phyloP scores from a whole-genome alignment of 30 jellyfish, hydroid and myxozoan genomes.

The Nemopilema nomurai region DNA sequence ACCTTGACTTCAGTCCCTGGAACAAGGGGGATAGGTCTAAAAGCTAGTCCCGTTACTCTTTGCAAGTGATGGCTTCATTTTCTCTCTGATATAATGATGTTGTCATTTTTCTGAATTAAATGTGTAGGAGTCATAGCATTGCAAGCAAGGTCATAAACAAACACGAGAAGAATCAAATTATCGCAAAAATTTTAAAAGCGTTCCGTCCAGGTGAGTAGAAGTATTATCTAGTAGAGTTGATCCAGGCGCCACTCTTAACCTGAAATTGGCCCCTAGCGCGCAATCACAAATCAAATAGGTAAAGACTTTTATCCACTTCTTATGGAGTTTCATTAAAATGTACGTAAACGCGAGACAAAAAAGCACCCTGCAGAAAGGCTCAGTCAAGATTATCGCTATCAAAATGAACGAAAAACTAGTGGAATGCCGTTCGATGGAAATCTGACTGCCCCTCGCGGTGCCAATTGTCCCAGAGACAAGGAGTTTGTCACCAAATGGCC shows the following conservation, averaged over 20 bases:
- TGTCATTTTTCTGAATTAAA: no score
- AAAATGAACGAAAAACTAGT: neutral
- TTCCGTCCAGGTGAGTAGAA: neutral
- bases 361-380: neutral
- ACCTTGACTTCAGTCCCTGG: no score
- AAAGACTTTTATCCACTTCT: neutral
- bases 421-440: neutral
- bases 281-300: neutral
- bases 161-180: no score
- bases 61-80: no score
- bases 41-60: no score
- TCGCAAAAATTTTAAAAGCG: neutral
- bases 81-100: no score
- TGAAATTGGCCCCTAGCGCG: neutral
- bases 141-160: no score
- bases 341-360: neutral
- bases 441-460: neutral
- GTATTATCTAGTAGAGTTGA: neutral
- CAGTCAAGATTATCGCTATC: neutral
- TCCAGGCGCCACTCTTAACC: neutral
- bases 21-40: no score
- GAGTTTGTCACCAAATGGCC: neutral
- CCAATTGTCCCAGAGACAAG: slow-evolving; percentile 8
- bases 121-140: no score
- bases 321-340: neutral